Conservation (phyloP, 2,797 vertebrate species). For the Enteromius thamalakanensis region DNA sequence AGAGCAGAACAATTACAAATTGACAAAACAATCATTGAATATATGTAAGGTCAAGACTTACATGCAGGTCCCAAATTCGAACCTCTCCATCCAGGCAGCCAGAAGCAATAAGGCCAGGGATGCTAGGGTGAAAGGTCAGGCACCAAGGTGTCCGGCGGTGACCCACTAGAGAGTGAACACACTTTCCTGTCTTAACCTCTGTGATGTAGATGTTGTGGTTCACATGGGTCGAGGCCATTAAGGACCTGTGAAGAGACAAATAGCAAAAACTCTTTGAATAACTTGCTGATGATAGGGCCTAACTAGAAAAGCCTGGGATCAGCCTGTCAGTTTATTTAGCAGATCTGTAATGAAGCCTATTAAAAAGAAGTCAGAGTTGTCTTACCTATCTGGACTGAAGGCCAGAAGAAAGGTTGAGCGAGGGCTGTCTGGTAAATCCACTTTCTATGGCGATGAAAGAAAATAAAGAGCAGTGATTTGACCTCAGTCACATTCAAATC, state of each 20-base stretch:
- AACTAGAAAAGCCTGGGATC: neutral
- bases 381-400: conserved; percentile 97
- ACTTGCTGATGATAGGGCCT: neutral
- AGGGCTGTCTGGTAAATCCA: conserved; percentile 97
- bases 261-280: neutral
- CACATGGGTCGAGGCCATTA: conserved; percentile 96
- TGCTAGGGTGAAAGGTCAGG: conserved; percentile 96
- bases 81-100: conserved; percentile 97
- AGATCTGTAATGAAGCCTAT: neutral
- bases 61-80: conserved; percentile 97
- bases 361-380: neutral
- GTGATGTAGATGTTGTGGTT: conserved; percentile 99
- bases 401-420: conserved; percentile 96
- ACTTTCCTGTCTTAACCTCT: conserved; percentile 97
- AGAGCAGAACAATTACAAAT: neutral
- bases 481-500: neutral
- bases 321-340: neutral
- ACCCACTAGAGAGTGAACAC: conserved; percentile 94
- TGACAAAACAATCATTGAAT: neutral
- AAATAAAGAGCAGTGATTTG: neutral
- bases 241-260: conserved; percentile 75
- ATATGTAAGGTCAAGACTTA: conserved; percentile 74
- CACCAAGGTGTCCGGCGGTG: conserved; percentile 97
- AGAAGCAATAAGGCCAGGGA: conserved; percentile 94
- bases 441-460: conserved; percentile 82